phyloP scores from a whole-genome alignment of 2,797 vertebrate species.

The Enteromius viviparus region DNA sequence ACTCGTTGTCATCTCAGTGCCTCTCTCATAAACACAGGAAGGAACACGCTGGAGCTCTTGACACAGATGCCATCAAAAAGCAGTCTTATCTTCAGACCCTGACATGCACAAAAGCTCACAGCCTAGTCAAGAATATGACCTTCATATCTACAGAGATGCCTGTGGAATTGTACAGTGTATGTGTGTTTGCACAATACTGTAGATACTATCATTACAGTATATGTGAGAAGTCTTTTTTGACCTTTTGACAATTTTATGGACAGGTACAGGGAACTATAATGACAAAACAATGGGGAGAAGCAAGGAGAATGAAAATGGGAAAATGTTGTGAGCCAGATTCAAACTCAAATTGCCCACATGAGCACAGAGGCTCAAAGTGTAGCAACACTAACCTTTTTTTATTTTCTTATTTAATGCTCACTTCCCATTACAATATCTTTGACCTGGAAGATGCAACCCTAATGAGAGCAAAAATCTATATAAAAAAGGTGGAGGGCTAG shows the following conservation, averaged over 20 bases:
- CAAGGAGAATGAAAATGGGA: neutral
- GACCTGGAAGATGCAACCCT: constrained; percentile 55
- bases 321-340: neutral
- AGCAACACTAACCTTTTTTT: neutral
- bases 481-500: constrained; percentile 62
- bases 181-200: constrained; percentile 47
- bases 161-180: constrained; percentile 3
- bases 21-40: constrained; percentile 71
- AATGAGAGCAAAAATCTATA: constrained; percentile 65
- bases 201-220: neutral
- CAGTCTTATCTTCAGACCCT: constrained; percentile 66
- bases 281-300: neutral
- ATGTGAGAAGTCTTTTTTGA: neutral
- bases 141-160: constrained; percentile 44
- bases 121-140: constrained; percentile 51
- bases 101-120: constrained; percentile 70
- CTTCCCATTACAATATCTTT: constrained; percentile 46
- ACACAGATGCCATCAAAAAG: constrained; percentile 69
- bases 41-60: constrained; percentile 67
- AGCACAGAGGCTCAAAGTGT: neutral
- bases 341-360: neutral
- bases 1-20: constrained; percentile 61
- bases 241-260: neutral
- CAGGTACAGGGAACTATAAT: neutral
- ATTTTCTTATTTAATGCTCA: neutral